Evolutionary conservation across 2,797 vertebrate species (phyloP).

Genomic region (Sebastes miniatus): DNA sequence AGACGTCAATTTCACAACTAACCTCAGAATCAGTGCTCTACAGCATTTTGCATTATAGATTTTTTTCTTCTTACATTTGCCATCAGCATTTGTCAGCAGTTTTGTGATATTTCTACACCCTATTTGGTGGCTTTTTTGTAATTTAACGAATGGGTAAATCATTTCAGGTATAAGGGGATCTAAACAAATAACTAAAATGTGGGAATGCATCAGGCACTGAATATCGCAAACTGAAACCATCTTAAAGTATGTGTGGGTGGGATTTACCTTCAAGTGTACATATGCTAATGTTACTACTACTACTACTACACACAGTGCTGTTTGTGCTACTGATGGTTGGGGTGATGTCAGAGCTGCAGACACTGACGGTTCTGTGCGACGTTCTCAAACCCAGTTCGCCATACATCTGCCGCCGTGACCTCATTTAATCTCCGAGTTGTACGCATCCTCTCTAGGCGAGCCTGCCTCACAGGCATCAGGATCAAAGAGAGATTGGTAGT

Average conservation of each 20-base stretch:
- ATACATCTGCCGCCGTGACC: constrained; percentile 58
- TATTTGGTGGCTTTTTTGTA: neutral
- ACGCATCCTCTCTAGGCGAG: constrained; percentile 31
- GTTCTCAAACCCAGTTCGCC: constrained; percentile 28
- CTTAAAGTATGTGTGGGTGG: neutral
- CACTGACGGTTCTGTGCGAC: constrained; percentile 16
- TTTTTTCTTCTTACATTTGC: neutral
- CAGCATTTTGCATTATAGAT: constrained; percentile 3
- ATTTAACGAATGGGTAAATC: neutral
- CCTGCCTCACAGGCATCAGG: constrained; percentile 57
- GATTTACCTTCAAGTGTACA: constrained; percentile 16
- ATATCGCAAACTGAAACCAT: neutral
- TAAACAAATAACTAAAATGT: neutral
- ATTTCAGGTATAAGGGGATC: neutral
- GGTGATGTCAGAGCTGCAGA: constrained; percentile 35
- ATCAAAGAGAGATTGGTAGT: constrained; percentile 72
- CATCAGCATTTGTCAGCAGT: neutral
- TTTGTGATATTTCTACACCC: neutral
- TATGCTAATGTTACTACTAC: constrained; percentile 6
- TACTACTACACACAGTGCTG: constrained; percentile 10
- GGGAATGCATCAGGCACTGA: neutral
- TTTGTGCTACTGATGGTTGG: constrained; percentile 2
- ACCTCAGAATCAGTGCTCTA: neutral
- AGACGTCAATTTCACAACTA: neutral
- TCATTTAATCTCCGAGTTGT: constrained; percentile 60